phyloP scores from a whole-genome alignment of 2,888 invertebrate species.

The Nebria brevicollis region DNA sequence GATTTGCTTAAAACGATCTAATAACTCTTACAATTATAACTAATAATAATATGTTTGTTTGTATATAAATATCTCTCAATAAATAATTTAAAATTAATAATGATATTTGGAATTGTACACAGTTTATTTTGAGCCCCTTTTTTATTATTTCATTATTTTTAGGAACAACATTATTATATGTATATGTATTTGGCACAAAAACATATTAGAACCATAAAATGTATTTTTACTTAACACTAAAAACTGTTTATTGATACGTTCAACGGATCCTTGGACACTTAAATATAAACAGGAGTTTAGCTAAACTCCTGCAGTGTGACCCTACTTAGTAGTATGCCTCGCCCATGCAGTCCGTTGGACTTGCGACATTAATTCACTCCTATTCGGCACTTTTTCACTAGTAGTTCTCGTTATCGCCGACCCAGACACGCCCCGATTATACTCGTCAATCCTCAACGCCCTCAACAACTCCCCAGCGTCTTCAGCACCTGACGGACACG shows the following conservation, averaged over 20 bases:
- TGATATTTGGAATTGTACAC: not conserved
- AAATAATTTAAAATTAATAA: not conserved
- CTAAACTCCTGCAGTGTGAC: no score
- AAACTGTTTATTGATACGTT: not conserved
- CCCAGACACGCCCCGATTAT: slow-evolving; percentile 66
- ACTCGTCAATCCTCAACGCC: slow-evolving; percentile 69
- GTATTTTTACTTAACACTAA: not conserved
- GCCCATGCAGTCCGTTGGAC: slow-evolving; percentile 86
- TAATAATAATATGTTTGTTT: not conserved
- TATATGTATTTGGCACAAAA: not conserved
- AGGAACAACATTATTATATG: not conserved
- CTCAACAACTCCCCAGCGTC: slow-evolving; percentile 60
- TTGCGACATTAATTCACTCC: slow-evolving; percentile 86
- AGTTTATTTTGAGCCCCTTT: not conserved
- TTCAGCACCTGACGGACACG: slow-evolving; percentile 64
- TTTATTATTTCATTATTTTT: not conserved
- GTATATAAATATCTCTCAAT: not conserved
- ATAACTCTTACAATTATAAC: not conserved
- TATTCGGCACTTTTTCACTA: slow-evolving; percentile 86
- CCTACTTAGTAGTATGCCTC: slow-evolving; percentile 85
- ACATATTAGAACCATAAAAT: not conserved
- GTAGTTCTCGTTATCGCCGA: slow-evolving; percentile 80
- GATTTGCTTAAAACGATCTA: not conserved
- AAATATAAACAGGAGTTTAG: not conserved
- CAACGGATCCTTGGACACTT: not conserved